phyloP scores from a whole-genome alignment of 1,140 invertebrate genomes.

The Venustaconcha ellipsiformis region DNA sequence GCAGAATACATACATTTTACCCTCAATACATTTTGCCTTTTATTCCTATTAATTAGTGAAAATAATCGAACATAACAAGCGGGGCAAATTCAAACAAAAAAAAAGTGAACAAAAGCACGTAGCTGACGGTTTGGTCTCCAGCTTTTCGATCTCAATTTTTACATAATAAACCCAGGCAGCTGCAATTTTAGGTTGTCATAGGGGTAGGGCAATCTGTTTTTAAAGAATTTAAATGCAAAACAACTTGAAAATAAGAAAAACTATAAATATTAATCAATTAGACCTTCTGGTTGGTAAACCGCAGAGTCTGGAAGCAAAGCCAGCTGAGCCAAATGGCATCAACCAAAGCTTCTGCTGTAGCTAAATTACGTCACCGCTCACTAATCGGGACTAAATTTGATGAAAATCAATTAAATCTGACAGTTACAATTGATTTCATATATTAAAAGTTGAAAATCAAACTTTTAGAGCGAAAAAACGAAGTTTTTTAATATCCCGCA shows the following conservation, averaged over 20 bases:
- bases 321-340: too few species aligned
- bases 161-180: constrained; percentile 29
- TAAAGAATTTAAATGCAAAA: constrained; percentile 32
- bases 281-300: not conserved
- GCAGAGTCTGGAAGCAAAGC: too few species aligned
- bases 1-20: constrained; percentile 31
- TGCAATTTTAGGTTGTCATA: constrained; percentile 13
- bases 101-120: constrained; percentile 34
- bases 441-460: not conserved
- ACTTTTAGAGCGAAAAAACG: constrained; percentile 8
- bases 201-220: constrained; percentile 20
- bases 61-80: constrained; percentile 30
- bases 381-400: too few species aligned
- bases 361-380: too few species aligned
- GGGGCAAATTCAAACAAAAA: constrained; percentile 19
- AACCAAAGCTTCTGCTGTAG: too few species aligned
- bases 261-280: constrained; percentile 34
- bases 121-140: constrained; percentile 16
- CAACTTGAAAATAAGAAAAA: constrained; percentile 36
- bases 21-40: constrained; percentile 37
- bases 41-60: constrained; percentile 39
- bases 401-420: too few species aligned
- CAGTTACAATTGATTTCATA: too few species aligned
- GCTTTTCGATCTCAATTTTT: constrained; percentile 27
- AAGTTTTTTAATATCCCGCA: constrained; percentile 30